These are phyloP conservation scores for Amphiprion percula DNA, from an alignment of 2,113 vertebrate genomes.

Conservation along the genomic window DNA sequence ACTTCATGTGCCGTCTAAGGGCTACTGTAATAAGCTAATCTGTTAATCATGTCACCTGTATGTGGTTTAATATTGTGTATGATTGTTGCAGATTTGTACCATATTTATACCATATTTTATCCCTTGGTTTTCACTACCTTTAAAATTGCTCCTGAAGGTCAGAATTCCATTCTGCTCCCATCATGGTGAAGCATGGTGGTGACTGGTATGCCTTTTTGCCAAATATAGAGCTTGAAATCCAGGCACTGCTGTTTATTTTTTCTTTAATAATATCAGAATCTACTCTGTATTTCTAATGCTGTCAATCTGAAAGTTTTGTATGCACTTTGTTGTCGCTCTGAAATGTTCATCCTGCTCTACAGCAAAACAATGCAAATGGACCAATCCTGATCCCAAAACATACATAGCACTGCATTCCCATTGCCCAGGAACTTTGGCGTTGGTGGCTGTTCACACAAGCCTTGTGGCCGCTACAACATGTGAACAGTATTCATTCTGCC, in stretches of 20 bases:
- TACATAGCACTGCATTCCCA: neutral
- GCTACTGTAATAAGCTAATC: too few relatives aligned
- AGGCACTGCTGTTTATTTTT: neutral
- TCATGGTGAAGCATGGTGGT: neutral
- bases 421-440: neutral
- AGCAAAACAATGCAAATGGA: neutral
- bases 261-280: neutral
- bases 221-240: neutral
- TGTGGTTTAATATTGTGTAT: too few relatives aligned
- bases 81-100: too few relatives aligned
- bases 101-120: neutral
- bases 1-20: too few relatives aligned
- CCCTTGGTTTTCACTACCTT: neutral
- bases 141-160: neutral
- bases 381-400: neutral
- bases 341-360: neutral
- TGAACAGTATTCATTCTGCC: constrained; percentile 10
- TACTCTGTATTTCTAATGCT: neutral
- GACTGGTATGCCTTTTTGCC: neutral
- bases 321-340: neutral
- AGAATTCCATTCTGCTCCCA: neutral
- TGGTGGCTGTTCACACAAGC: constrained; percentile 10
- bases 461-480: constrained; percentile 3
- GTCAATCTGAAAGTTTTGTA: neutral
- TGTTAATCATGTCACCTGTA: too few relatives aligned